phyloP scores from a whole-genome alignment of 2,888 invertebrate genomes.

The Acanthosepion lycidas region DNA sequence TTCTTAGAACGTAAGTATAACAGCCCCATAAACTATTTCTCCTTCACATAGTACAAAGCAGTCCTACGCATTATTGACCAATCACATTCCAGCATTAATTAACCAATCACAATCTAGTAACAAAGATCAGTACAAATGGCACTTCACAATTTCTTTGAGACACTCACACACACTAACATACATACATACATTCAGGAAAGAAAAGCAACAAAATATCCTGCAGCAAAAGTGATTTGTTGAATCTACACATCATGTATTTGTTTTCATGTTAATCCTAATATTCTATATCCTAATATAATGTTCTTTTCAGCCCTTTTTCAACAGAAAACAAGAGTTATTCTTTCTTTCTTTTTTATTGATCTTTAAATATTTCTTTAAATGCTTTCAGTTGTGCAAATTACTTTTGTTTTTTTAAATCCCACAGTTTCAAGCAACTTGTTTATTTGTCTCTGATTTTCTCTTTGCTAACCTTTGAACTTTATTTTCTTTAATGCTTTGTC shows the following conservation, averaged over 20 bases:
- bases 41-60: slow-evolving; percentile 34
- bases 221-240: neutral
- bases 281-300: neutral
- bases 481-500: neutral
- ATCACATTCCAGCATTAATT: slow-evolving; percentile 37
- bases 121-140: neutral
- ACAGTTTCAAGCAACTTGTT: neutral
- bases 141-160: slow-evolving; percentile 22
- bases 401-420: neutral
- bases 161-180: neutral
- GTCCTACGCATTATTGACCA: neutral
- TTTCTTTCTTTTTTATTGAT: neutral
- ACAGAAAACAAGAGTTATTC: neutral
- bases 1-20: slow-evolving; percentile 47
- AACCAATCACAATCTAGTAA: neutral
- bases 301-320: neutral
- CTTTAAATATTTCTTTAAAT: neutral
- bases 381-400: neutral
- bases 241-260: neutral
- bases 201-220: neutral
- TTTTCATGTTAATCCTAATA: neutral
- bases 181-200: neutral
- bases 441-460: neutral
- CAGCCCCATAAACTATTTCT: neutral
- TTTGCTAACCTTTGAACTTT: neutral